Evolutionary conservation across 92 coral and sea anemone genomes (phyloP).

Genomic region (Epizoanthus illoricatus): DNA sequence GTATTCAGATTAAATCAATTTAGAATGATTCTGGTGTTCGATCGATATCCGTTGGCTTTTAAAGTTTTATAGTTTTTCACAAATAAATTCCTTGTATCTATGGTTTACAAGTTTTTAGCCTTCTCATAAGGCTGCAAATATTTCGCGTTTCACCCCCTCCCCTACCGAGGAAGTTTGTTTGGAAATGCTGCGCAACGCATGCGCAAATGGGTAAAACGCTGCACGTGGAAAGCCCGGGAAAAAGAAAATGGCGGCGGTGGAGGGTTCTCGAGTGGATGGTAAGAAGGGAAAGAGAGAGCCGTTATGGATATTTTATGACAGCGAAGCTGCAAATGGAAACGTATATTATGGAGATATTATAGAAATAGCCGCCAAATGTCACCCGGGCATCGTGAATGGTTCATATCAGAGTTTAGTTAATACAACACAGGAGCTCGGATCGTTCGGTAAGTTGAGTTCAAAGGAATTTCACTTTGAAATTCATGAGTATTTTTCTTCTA

Average conservation of each 20-base stretch:
- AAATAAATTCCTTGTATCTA: neutral
- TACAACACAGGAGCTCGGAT: slow-evolving; percentile 72
- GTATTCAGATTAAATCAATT: neutral
- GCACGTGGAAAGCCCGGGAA: slow-evolving; percentile 79
- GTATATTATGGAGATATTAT: slow-evolving; percentile 81
- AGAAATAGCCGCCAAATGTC: slow-evolving; percentile 93
- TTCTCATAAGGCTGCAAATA: no score
- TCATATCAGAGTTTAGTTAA: slow-evolving; percentile 72
- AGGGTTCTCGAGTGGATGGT: neutral
- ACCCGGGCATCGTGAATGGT: slow-evolving; percentile 75
- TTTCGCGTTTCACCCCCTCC: neutral
- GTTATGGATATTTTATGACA: slow-evolving; percentile 82
- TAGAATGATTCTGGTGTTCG: neutral
- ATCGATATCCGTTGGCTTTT: neutral
- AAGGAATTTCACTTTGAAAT: no score
- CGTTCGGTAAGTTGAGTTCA: slow-evolving; percentile 64
- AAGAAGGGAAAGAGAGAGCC: slow-evolving; percentile 60
- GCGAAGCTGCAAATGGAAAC: slow-evolving; percentile 88
- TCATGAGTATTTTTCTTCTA: no score
- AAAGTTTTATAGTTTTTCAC: neutral
- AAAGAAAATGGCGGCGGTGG: slow-evolving; percentile 74
- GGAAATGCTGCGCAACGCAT: slow-evolving; percentile 31
- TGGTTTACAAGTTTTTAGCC: no score
- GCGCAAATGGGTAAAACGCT: slow-evolving; percentile 43
- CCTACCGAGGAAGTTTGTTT: neutral